Base-by-base conservation (phyloP, 1,140 invertebrate species). In the Dryas iulia region DNA sequence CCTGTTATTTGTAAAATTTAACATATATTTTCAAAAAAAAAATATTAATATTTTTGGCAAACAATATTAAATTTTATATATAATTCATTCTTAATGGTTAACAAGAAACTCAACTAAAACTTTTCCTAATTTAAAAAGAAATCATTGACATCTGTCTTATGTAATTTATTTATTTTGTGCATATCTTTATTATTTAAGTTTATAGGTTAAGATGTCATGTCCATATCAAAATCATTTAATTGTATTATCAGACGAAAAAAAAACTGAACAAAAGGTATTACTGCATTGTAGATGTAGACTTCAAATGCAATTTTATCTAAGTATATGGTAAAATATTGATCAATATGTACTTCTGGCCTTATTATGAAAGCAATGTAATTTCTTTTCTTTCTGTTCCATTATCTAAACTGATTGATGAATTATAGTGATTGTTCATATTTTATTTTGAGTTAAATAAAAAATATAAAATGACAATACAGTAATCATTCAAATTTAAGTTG, bases 161-260 rank as follows among this genome's bases (percentile, higher is more conserved):
- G 54, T 60, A 10, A 61, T 31, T 53, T 35, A 35, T 66, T 59
- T 73, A 68, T 70, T 31, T 53, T 28, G 52, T 64, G 54, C 72
- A 68, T 68, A 66, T 67, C 58, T 56, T 52, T 64, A 31, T 21
- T 61, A 24, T 10, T 14, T 28, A 69, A 70, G 59, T 65, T 71
- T 69, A 66, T 86, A 86, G 85, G 83, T 88, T 89, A 90, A 81
- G 75, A 88, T 90, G 88, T 83, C 86, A 86, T 89, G 87, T 79
- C 88, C 88, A 75, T 88, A 82, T 88, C 87, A 88, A 90, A 90
- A 90, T 90, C 79, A 88, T 84, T 77, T 76, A 69, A 81, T 76
- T 73, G 81, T 79, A 65, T 35, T 64, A 70, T 59, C 72, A 79
- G 69, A 78, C 72, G 73, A 65, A 80, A 83, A 79, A 61, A 79